Evolutionary conservation across 1,140 invertebrate genomes (phyloP), one percentile per base, ranked within the genome.

Genomic region (Neodiprion virginianus): DNA sequence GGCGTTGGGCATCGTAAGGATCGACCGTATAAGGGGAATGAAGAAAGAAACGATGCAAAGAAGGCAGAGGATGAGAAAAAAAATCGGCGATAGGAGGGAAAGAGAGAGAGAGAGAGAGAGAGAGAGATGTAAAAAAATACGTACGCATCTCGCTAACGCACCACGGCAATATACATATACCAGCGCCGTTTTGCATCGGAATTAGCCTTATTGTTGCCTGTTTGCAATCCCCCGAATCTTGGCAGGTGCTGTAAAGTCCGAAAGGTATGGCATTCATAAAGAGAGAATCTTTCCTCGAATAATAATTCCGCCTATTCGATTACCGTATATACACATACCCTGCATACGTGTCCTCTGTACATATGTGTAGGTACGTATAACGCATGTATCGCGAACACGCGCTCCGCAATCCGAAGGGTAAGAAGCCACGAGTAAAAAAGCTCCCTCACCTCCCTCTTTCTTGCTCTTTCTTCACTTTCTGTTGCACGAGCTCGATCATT

Each of bases 121-220:
- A 40, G 28, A 40, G 1, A 40, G 28, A 40, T 40, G 28, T 40
- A 5, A 5, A 5, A 5, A 40, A 40, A 40, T 40, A 40, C 28
- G 28, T 40, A 40, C 28, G 28, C 28, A 40, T 40, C 5, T 40
- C 28, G 28, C 28, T 40, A 40, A 40, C 28, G 28, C 28, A 40
- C 28, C 28, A 40, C 28, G 28, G 28, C 28, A 5, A 40, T 40
- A 40, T 21, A 21, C 50, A 53, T 53, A 53, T 61, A 12, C 74
- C 72, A 71, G 71, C 68, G 74, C 79, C 81, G 73, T 73, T 84
- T 84, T 82, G 80, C 83, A 84, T 84, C 78, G 79, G 77, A 84
- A 85, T 83, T 78, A 80, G 78, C 76, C 79, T 85, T 83, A 84
- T 84, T 84, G 82, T 85, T 84, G 77, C 75, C 78, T 78, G 78